phyloP scores from a whole-genome alignment of 2,888 invertebrate species.

The Lycia hirtaria region DNA sequence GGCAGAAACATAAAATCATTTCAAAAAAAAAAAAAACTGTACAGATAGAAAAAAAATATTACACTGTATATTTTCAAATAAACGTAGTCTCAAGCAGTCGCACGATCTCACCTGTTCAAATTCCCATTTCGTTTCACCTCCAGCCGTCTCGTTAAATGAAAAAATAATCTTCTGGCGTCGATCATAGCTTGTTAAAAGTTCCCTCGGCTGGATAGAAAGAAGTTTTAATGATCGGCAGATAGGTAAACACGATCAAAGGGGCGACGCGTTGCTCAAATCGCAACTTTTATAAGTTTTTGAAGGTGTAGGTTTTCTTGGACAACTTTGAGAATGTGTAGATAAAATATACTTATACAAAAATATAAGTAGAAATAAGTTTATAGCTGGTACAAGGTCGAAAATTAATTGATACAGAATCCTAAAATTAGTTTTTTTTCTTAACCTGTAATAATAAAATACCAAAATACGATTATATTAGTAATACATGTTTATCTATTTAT shows the following conservation, averaged over 20 bases:
- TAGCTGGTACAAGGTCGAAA: no score
- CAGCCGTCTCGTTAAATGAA: slow-evolving; percentile 40
- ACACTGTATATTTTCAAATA: neutral
- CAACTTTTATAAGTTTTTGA: slow-evolving; percentile 30
- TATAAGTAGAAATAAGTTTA: no score
- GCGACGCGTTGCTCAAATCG: slow-evolving; percentile 36
- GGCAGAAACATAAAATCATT: no score
- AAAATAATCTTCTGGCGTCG: slow-evolving; percentile 47
- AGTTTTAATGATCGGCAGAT: slow-evolving; percentile 59
- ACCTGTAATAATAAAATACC: no score
- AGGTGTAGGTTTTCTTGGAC: slow-evolving; percentile 9
- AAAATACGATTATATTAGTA: no score
- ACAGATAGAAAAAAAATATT: neutral
- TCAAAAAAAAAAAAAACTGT: no score
- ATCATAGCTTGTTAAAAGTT: slow-evolving; percentile 69
- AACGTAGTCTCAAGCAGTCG: neutral
- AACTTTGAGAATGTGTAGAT: neutral
- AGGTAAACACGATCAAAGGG: slow-evolving; percentile 52
- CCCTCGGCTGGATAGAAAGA: slow-evolving; percentile 53
- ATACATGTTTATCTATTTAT: no score
- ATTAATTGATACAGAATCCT: no score
- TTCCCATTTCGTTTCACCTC: slow-evolving; percentile 24
- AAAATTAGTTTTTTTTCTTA: no score
- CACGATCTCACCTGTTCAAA: slow-evolving; percentile 3
- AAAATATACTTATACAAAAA: no score